Percentiles rank a stretch among this genome's conserved stretches.
Conservation (phyloP, 2,113 vertebrate species). For the Rhabdornis inornatus region DNA sequence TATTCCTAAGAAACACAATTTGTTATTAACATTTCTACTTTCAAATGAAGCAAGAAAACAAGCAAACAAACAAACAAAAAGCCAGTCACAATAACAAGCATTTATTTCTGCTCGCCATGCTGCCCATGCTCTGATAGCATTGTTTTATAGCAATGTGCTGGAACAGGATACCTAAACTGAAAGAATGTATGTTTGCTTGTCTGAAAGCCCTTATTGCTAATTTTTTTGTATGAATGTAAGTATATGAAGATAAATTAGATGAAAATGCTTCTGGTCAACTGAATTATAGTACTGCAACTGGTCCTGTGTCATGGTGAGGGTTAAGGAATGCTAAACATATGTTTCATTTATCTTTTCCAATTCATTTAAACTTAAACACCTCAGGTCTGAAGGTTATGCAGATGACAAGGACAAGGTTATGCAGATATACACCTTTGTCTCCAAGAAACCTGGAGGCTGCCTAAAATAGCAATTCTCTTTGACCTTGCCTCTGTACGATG, state of each 20-base stretch:
- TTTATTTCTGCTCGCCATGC: fast-evolving
- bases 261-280: neutral
- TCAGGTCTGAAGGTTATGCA: slow-evolving; percentile 1
- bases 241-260: neutral
- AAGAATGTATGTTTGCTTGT: neutral
- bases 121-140: neutral
- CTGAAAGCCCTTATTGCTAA: neutral
- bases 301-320: neutral
- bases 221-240: neutral
- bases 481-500: neutral
- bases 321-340: neutral
- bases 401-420: slow-evolving; percentile 5
- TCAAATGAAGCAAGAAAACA: neutral
- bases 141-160: neutral
- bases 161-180: neutral
- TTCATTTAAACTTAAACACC: neutral
- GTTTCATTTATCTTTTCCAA: slow-evolving; percentile 1
- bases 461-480: neutral
- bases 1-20: neutral
- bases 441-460: neutral
- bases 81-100: neutral
- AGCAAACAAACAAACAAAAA: too few relatives aligned
- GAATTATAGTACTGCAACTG: neutral
- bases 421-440: neutral
- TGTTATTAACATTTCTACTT: neutral